Conservation (phyloP, 2,888 invertebrate genomes). For the Cetonia aurata region DNA sequence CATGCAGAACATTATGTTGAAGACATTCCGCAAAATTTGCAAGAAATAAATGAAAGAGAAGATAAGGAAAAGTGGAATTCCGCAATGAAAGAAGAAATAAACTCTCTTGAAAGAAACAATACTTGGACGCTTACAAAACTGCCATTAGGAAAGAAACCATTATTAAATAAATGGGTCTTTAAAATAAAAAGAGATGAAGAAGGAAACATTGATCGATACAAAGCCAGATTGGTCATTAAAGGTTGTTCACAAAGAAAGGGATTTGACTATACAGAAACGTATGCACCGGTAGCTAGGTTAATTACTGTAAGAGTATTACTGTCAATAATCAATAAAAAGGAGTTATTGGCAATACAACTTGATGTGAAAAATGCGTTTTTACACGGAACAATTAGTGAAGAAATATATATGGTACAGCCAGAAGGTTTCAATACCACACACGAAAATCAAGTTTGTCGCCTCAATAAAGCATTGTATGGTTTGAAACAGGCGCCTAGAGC, state of each 20-base stretch:
- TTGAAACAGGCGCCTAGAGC: no score
- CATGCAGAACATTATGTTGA: no score
- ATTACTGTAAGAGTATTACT: constrained; percentile 51
- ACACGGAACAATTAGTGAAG: constrained; percentile 53
- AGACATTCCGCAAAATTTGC: no score
- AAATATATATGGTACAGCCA: constrained; percentile 54
- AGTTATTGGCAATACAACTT: constrained; percentile 49
- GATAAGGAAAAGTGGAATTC: constrained; percentile 44
- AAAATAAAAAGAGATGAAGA: constrained; percentile 45
- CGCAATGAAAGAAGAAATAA: constrained; percentile 51
- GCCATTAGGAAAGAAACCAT: constrained; percentile 46
- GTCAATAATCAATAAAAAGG: constrained; percentile 46
- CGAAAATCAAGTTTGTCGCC: no score
- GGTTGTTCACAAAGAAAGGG: constrained; percentile 52
- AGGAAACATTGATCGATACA: constrained; percentile 49
- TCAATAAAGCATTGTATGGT: no score
- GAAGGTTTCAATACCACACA: constrained; percentile 44
- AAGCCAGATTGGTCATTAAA: constrained; percentile 54
- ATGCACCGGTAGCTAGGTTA: constrained; percentile 54
- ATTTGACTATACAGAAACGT: constrained; percentile 55
- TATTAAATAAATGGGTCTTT: constrained; percentile 30
- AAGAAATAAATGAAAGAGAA: no score
- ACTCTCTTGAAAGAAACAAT: constrained; percentile 48
- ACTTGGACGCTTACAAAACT: constrained; percentile 49
- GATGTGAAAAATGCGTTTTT: constrained; percentile 58